phyloP scores from a whole-genome alignment of 2,888 invertebrate species.

The Allygus modestus region DNA sequence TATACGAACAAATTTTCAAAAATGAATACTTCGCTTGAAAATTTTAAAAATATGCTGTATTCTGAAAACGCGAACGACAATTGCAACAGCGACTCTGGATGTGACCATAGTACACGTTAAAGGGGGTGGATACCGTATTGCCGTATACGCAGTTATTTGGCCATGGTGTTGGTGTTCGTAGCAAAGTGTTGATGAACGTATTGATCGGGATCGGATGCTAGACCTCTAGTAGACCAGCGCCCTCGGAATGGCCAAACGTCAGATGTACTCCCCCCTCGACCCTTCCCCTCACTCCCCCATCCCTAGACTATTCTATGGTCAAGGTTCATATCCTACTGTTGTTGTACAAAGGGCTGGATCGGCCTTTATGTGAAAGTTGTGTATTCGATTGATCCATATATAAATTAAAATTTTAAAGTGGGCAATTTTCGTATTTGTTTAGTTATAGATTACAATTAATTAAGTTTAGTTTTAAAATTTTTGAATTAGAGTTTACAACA shows the following conservation, averaged over 20 bases:
- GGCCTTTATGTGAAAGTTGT: constrained; percentile 5
- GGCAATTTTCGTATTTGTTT: no score
- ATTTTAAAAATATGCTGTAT: no score
- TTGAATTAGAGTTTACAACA: no score
- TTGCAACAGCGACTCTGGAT: no score
- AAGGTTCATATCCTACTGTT: constrained; percentile 21
- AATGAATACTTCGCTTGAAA: no score
- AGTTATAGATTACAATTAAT: no score
- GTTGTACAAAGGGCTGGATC: neutral
- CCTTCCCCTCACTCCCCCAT: constrained; percentile 48
- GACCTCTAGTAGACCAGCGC: constrained; percentile 41
- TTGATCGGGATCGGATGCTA: constrained; percentile 47
- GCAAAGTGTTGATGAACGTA: constrained; percentile 46
- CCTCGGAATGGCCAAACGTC: constrained; percentile 46
- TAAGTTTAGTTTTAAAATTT: no score
- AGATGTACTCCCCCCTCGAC: constrained; percentile 20
- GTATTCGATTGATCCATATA: neutral
- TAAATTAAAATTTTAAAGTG: no score
- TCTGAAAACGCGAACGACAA: no score
- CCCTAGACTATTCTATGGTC: constrained; percentile 53
- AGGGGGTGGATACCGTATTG: no score
- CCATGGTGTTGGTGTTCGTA: neutral
- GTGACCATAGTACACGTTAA: no score
- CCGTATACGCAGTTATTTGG: neutral
- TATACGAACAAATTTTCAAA: no score